phyloP scores from a whole-genome alignment of 2,888 invertebrate genomes.

The Patella caerulea region DNA sequence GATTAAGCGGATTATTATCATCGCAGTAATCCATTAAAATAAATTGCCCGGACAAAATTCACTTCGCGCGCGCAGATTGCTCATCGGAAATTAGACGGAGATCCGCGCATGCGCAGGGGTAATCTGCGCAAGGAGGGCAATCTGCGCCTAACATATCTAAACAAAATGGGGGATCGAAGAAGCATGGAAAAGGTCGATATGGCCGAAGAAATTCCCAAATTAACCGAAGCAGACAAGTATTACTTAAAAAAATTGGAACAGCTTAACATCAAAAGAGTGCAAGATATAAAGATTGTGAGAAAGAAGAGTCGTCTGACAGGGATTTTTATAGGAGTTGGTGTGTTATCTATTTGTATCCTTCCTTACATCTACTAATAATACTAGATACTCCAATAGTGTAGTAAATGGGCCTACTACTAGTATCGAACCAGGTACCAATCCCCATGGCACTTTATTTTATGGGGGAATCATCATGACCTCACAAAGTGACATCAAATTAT shows the following conservation, averaged over 20 bases:
- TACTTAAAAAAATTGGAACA: conserved; percentile 86
- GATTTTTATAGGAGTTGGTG: conserved; percentile 78
- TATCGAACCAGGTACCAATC: no score
- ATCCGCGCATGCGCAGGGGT: no score
- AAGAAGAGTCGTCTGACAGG: conserved; percentile 81
- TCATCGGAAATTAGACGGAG: no score
- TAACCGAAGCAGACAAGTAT: conserved; percentile 77
- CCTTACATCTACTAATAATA: neutral
- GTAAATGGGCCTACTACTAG: no score
- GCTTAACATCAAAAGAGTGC: conserved; percentile 82
- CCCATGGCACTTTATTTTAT: neutral
- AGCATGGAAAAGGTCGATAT: conserved; percentile 77
- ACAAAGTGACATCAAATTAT: no score
- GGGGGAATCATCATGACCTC: no score
- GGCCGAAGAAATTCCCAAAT: conserved; percentile 65
- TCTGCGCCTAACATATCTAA: no score
- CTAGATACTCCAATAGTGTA: neutral
- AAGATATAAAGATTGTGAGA: conserved; percentile 77
- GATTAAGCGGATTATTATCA: no score
- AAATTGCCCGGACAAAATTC: no score
- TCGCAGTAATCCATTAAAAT: no score
- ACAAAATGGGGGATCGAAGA: conserved; percentile 52
- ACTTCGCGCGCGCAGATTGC: no score
- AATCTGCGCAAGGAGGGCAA: no score
- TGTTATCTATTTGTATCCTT: conserved; percentile 78